Base-by-base conservation (phyloP, 2,888 invertebrate species). In the Leucozona laternaria region DNA sequence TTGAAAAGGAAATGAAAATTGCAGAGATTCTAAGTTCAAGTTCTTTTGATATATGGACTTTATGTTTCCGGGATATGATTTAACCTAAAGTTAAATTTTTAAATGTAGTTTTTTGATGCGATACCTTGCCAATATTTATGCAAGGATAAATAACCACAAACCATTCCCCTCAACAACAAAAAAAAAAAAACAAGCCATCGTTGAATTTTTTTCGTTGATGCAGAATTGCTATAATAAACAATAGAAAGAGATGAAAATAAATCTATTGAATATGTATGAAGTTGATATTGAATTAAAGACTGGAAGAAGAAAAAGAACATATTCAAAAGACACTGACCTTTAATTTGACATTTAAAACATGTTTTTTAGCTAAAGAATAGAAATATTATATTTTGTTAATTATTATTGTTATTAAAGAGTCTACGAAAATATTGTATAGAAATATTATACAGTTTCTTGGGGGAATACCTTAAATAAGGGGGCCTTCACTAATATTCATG, bases 271-370 rank as follows among this genome's bases (percentile, higher is more conserved):
- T 68, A 68, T 68, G 53, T 37, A 68, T 68, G 53, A 53, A 53
- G 50, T 25, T 25, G 50, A 50, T 37, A 37, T 22, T 31, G 2
- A 37, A 37, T 68, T 68, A 11, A 7, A 53, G 37, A 50, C 17
- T 53, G 4, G 37, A 48, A 50, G 37, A 68, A 37, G 22, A 60
- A 60, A 58, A 53, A n/a, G n/a, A n/a, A n/a, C n/a, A 64, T 45
- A 50, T 57, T 58, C 0, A 71, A 77, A 73, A 85, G 72, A 80
- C 77, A 85, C 77, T 81, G 81, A 81, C 85, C 85, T 85, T 78
- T 77, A 72, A 55, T 70, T 77, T 77, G 68, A 53, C 64, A 72
- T 79, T 85, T 80, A 37, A 68, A 68, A 68, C 68, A 25, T 0
- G 68, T 68, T 53, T n/a, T n/a, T 20, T 0, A 37, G 3, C 11